Conservation (phyloP, 2,113 vertebrate species). For the Bos taurus region DNA sequence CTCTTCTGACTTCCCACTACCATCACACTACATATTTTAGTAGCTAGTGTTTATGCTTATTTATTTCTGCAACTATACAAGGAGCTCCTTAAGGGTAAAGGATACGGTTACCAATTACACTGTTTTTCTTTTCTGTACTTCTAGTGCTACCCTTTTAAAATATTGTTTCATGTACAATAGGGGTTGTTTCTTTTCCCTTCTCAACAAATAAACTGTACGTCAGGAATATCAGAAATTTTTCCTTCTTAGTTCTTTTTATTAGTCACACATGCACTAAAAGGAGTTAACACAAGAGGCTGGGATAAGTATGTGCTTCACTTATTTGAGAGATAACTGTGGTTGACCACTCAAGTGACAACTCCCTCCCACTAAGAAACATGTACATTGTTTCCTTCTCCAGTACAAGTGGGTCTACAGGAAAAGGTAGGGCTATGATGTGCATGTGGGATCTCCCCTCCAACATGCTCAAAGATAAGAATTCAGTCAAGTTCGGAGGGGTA, state of each 20-base stretch:
- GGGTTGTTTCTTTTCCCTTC: background rate
- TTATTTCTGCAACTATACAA: background rate
- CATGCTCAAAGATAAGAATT: too few species aligned
- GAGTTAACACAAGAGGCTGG: background rate
- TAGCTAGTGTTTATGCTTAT: background rate
- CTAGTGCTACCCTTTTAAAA: background rate
- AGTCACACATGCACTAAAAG: background rate
- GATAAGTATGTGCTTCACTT: background rate
- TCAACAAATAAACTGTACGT: background rate
- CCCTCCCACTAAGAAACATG: background rate
- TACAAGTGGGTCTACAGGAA: background rate
- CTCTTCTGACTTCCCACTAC: background rate
- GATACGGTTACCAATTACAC: background rate
- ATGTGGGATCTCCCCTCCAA: background rate
- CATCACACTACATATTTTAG: background rate
- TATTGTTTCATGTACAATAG: background rate
- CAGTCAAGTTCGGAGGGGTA: background rate
- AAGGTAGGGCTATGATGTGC: rapidly evolving
- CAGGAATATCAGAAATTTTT: background rate
- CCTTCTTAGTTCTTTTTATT: background rate
- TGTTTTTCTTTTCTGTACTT: background rate
- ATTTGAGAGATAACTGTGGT: background rate
- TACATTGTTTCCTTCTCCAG: background rate
- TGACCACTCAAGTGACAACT: background rate
- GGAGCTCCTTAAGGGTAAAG: background rate